Conservation (phyloP, 1,140 invertebrate genomes). For the Piezodorus guildinii region DNA sequence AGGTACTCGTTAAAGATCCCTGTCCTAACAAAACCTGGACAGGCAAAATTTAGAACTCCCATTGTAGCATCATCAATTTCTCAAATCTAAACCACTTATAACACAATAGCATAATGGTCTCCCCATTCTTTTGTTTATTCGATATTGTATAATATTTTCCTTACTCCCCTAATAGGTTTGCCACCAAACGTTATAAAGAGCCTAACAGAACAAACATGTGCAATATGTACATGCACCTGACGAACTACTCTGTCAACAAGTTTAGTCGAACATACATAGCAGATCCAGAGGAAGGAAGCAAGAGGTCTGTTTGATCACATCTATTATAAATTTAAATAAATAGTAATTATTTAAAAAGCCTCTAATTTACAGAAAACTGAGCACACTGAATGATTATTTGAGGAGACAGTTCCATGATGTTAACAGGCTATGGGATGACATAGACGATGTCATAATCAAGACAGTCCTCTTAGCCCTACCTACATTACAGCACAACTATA, state of each 20-base stretch:
- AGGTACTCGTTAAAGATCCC: too few relatives aligned
- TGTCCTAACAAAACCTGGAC: too few relatives aligned
- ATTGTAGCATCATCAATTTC: too few relatives aligned
- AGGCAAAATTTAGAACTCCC: too few relatives aligned
- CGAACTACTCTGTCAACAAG: slow-evolving; percentile 94
- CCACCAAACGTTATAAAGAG: slow-evolving; percentile 71
- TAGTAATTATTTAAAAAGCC: not conserved
- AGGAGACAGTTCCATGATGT: slow-evolving; percentile 46
- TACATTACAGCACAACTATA: slow-evolving; percentile 75
- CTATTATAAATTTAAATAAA: too few relatives aligned
- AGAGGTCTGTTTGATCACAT: slow-evolving; percentile 43
- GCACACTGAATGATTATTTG: slow-evolving; percentile 18
- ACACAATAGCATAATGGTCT: too few relatives aligned
- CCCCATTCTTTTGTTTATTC: too few relatives aligned
- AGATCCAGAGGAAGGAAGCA: slow-evolving; percentile 68
- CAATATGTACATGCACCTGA: slow-evolving; percentile 92
- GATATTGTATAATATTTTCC: too few relatives aligned
- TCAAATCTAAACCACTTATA: too few relatives aligned
- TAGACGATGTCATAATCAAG: slow-evolving; percentile 84
- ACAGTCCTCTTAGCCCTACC: slow-evolving; percentile 75
- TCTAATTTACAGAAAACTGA: slow-evolving; percentile 28
- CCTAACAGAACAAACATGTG: slow-evolving; percentile 63
- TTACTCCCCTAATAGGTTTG: slow-evolving; percentile 46
- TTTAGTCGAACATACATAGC: slow-evolving; percentile 66
- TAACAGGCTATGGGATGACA: slow-evolving; percentile 60